Evolutionary conservation across 1,140 invertebrate genomes (phyloP), one percentile per base, ranked within the genome.

Genomic region (Luehdorfia chinensis): DNA sequence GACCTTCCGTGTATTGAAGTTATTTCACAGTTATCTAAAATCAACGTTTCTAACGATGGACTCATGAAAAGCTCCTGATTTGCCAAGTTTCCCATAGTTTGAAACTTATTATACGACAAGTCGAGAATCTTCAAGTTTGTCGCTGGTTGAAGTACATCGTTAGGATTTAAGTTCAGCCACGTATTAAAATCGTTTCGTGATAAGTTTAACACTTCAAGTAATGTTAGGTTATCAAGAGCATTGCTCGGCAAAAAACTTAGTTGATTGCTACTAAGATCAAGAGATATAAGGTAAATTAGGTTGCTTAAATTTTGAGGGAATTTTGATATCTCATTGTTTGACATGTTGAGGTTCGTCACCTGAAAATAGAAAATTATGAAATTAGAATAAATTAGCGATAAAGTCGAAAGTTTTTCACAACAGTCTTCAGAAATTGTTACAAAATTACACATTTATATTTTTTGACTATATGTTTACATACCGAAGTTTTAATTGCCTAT

Each of bases 291-390:
- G n/a, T 87, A 84, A 18, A 66, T 70, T 28, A 59, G 84, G 74
- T 16, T 76, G 45, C 7, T 72, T 41, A 63, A 83, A 55, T 50
- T 87, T 25, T 62, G 54, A 7, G 88, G 87, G 37, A 93, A 66
- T 0, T 56, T 53, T 2, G 74, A 72, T 36, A 94, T 89, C 34
- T 89, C 87, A 49, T 94, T 94, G 53, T 87, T 88, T 0, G 93
- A 93, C 44, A 93, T 56, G 58, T 93, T 81, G 9, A 85, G 59
- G 12, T 66, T 67, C n/a, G 52, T 67, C 7, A 85, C 79, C 88
- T 89, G 77, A 59, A 86, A 87, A 41, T 33, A 48, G 59, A 47
- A 41, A 52, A 52, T 45, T 47, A 33, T n/a, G 5, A 13, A 34
- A 44, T 30, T 19, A 27, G 25, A 27, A 27, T 27, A 6, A 27